Conservation (phyloP, 2,113 vertebrate genomes). For the Plecturocebus donacophilus region DNA sequence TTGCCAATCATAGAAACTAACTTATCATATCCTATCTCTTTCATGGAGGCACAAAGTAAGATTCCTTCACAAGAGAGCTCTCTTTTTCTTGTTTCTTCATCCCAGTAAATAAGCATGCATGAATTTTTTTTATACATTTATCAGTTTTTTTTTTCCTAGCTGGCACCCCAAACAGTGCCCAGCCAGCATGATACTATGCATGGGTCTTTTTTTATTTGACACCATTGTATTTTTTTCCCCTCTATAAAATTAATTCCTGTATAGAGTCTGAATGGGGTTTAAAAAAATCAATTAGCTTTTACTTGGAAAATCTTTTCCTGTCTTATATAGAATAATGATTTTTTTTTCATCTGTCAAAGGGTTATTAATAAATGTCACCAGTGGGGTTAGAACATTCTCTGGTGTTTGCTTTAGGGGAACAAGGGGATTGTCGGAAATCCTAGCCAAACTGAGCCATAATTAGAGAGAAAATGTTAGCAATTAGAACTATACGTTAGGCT, state of each 20-base stretch:
- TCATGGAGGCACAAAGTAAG: slow-evolving; percentile 52
- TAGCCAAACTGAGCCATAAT: slow-evolving; percentile 89
- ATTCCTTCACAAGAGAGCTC: slow-evolving; percentile 48
- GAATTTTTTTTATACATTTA: slow-evolving; percentile 69
- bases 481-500: slow-evolving; percentile 86
- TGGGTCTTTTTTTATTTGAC: slow-evolving; percentile 81
- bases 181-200: background rate
- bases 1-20: slow-evolving; percentile 33
- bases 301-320: slow-evolving; percentile 83
- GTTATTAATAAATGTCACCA: slow-evolving; percentile 89
- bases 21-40: slow-evolving; percentile 58
- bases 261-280: slow-evolving; percentile 69
- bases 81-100: slow-evolving; percentile 49
- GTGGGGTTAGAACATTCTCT: slow-evolving; percentile 86
- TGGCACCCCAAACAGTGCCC: slow-evolving; percentile 7
- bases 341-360: slow-evolving; percentile 86
- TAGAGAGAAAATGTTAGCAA: slow-evolving; percentile 88
- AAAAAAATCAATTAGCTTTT: slow-evolving; percentile 86
- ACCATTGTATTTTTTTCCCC: slow-evolving; percentile 76
- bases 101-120: background rate
- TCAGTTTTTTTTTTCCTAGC: slow-evolving; percentile 45
- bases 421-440: slow-evolving; percentile 89
- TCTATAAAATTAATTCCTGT: slow-evolving; percentile 84
- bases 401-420: slow-evolving; percentile 89
- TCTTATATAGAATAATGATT: slow-evolving; percentile 87